phyloP scores from a whole-genome alignment of 2,113 vertebrate genomes.

The Silurus asotus region DNA sequence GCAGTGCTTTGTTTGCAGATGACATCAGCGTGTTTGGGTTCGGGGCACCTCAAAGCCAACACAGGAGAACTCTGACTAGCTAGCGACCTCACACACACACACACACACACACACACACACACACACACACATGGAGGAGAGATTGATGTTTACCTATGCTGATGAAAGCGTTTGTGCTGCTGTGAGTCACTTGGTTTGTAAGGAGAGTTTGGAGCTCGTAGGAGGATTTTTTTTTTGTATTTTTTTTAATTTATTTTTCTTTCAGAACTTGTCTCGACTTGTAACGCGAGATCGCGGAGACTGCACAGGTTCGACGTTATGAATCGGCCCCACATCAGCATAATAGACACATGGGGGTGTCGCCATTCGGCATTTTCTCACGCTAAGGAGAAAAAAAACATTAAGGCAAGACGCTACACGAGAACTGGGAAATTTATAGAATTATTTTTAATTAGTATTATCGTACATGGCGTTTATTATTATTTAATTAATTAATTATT shows the following conservation, averaged over 20 bases:
- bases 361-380: not conserved
- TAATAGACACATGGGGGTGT: not conserved
- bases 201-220: not conserved
- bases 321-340: not conserved
- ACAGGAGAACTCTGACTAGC: not conserved
- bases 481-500: too few relatives aligned
- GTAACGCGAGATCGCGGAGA: not conserved
- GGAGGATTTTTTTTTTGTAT: not conserved
- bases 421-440: not conserved
- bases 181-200: not conserved
- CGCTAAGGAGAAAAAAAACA: not conserved
- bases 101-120: too few relatives aligned
- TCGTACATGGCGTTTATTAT: too few relatives aligned
- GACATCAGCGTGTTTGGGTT: slow-evolving; percentile 12
- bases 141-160: not conserved
- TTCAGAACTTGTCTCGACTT: not conserved
- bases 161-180: not conserved
- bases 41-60: not conserved
- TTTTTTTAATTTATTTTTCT: not conserved
- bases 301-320: not conserved
- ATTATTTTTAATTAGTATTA: too few relatives aligned
- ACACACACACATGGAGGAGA: too few relatives aligned
- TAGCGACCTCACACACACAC: not conserved
- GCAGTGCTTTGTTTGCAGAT: not conserved
- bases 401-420: not conserved